Conservation (phyloP, 1,140 invertebrate genomes). For the Maconellicoccus hirsutus region DNA sequence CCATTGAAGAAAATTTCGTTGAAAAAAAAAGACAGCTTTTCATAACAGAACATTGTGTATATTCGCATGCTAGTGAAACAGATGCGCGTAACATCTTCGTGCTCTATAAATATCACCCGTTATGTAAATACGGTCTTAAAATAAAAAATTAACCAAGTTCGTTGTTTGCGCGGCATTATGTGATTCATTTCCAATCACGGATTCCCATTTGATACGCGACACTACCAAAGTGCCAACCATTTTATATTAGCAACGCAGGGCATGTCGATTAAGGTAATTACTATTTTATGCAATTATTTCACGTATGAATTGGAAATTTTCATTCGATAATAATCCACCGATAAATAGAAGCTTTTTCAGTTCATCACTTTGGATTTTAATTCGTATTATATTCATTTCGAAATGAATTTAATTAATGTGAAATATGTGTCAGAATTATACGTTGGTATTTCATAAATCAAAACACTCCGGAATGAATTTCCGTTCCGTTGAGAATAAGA, state of each 20-base stretch:
- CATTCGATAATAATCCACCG: no score
- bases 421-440: no score
- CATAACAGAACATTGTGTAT: neutral
- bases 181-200: neutral
- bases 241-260: neutral
- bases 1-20: neutral
- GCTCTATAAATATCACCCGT: slow-evolving; percentile 17
- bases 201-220: neutral
- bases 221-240: neutral
- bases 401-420: no score
- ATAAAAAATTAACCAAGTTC: neutral
- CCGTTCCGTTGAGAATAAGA: no score
- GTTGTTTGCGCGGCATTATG: slow-evolving; percentile 7
- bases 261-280: slow-evolving; percentile 13
- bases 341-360: no score
- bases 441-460: no score
- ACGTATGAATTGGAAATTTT: no score
- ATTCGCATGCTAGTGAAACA: neutral
- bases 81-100: neutral
- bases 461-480: no score
- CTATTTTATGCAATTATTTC: neutral
- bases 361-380: no score
- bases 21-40: neutral
- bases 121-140: slow-evolving; percentile 1
- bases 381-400: no score